These are phyloP conservation scores for Vannuccia rotundouncinata DNA, from an alignment of 2,888 invertebrate genomes.

Conservation along the genomic window DNA sequence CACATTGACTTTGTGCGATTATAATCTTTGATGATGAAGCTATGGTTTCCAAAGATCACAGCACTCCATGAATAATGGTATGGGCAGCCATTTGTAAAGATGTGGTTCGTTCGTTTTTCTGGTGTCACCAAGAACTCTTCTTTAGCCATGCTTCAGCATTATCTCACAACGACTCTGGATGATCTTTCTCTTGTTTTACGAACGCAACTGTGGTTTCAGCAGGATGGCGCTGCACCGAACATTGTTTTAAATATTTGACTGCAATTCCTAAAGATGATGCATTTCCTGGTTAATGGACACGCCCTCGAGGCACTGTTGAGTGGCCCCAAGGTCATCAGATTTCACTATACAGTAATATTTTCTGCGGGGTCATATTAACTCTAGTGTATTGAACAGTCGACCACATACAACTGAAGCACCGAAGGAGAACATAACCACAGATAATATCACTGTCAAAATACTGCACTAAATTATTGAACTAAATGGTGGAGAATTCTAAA, in stretches of 20 bases:
- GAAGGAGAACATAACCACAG: neutral
- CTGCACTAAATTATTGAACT: no score
- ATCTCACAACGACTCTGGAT: neutral
- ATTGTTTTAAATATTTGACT: neutral
- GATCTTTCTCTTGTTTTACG: neutral
- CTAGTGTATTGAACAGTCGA: neutral
- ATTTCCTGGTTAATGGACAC: neutral
- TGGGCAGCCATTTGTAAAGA: neutral
- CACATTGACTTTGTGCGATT: no score
- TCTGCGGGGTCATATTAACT: neutral
- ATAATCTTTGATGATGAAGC: no score
- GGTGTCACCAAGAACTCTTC: neutral
- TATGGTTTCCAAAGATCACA: neutral
- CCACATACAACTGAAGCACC: neutral
- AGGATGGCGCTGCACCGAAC: neutral
- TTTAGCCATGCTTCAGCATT: neutral
- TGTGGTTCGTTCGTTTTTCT: neutral
- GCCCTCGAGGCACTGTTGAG: neutral
- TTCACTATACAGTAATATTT: neutral
- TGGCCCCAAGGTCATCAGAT: neutral
- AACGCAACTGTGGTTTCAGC: neutral
- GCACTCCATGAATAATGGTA: slow-evolving; percentile 42
- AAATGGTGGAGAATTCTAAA: no score
- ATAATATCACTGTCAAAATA: no score
- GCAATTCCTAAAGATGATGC: neutral